Evolutionary conservation across 2,888 invertebrate genomes (phyloP), one percentile per base, ranked within the genome.

Genomic region (Ophraella communa): DNA sequence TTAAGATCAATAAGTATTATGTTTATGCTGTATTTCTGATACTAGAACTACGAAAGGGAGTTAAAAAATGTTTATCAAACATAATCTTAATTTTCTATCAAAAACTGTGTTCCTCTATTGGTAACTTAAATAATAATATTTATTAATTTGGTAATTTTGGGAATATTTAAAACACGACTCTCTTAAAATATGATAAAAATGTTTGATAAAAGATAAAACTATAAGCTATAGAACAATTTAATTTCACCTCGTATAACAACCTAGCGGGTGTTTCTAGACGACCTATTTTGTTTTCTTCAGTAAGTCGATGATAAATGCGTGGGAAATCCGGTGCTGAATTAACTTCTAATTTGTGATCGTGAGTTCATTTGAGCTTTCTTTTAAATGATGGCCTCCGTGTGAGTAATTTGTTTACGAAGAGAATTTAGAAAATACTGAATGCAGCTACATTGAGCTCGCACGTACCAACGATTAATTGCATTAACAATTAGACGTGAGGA

Each of bases 291-390:
- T 62, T 59, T 66, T 62, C 68, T 71, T 73, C 69, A 70, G 71
- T 71, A 59, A 7, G 35, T 21, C 23, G 53, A 53, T 45, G 39
- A 35, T 51, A 51, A 53, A 69, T 55, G 65, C 66, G 69, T 69
- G 69, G 66, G 69, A 69, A 69, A 52, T 64, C 68, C 67, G 70
- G 68, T 64, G 62, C 65, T 70, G 70, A 74, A 73, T 73, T 72
- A 71, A 70, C 54, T 72, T 70, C 72, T 68, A 70, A 74, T 75
- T 71, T 71, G 68, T 71, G 67, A 69, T 73, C 74, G 74, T 74
- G 74, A 73, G 68, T 69, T 71, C 70, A 72, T 73, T 73, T 62
- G 62, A 62, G 68, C 53, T 52, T 68, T 73, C 67, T 72, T 72
- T 72, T 68, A 65, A 71, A 70, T 68, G 68, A 65, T 60, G 54